A percentile compares a stretch with the other conserved stretches of the same genome.
Evolutionary conservation across 2,797 vertebrate genomes (phyloP).

Genomic region (Ciconia nigra): DNA sequence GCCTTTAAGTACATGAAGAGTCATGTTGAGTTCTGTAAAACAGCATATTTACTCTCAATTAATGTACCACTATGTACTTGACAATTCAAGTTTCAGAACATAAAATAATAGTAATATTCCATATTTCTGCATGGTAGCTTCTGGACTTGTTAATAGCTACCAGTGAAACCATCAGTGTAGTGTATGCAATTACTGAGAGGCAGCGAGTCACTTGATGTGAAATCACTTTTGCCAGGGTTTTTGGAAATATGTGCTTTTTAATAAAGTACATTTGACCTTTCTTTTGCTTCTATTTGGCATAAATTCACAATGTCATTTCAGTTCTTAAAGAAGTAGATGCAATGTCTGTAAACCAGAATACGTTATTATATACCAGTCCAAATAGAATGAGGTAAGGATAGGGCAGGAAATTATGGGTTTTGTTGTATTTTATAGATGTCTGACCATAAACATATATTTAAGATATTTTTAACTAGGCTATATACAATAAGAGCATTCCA

Average conservation of each 20-base stretch:
- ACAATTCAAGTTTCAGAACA: not conserved
- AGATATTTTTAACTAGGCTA: not conserved
- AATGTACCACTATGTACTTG: not conserved
- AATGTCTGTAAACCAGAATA: conserved; percentile 17
- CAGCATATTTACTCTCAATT: not conserved
- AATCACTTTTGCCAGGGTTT: not conserved
- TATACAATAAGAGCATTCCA: not conserved
- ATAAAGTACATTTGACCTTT: not conserved
- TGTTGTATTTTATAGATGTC: not conserved
- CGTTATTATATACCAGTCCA: not conserved
- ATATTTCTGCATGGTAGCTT: not conserved
- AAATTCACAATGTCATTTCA: not conserved
- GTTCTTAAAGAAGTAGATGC: conserved; percentile 31
- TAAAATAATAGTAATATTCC: not conserved
- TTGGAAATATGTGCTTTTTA: not conserved
- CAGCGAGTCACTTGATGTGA: not conserved
- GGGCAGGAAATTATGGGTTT: not conserved
- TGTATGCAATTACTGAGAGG: not conserved
- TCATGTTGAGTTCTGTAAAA: not conserved
- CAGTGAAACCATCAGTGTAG: not conserved
- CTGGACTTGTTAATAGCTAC: not conserved
- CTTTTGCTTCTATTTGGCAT: conserved; percentile 5
- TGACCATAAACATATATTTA: not conserved
- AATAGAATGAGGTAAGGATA: not conserved
- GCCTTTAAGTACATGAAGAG: not conserved